These are phyloP conservation scores for Leptobrachium leishanense DNA, from an alignment of 2,113 vertebrate species.

Conservation along the genomic window DNA sequence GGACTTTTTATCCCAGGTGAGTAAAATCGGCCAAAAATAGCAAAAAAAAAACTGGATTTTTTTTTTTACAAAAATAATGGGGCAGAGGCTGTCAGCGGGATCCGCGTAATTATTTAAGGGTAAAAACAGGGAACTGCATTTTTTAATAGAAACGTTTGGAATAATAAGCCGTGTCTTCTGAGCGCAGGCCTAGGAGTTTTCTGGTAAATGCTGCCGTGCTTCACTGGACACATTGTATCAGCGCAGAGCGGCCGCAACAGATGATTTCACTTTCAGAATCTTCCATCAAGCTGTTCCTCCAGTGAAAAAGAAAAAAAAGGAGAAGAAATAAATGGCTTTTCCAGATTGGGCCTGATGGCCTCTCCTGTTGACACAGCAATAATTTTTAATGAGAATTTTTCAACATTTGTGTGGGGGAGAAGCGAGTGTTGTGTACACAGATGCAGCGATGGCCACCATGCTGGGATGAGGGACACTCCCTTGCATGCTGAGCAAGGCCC, in stretches of 20 bases:
- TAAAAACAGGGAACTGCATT: no score
- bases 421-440: conserved; percentile 81
- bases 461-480: conserved; percentile 65
- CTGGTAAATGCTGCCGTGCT: background rate
- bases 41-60: no score
- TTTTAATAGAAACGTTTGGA: no score
- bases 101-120: no score
- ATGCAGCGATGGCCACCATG: conserved; percentile 71
- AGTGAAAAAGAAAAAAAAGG: conserved; percentile 53
- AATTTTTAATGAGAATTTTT: conserved; percentile 83
- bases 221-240: conserved; percentile 46
- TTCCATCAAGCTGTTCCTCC: conserved; percentile 42
- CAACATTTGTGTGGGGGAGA: conserved; percentile 83
- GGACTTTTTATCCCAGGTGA: no score
- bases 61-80: no score
- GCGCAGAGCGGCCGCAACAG: conserved; percentile 57
- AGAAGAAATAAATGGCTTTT: conserved; percentile 61
- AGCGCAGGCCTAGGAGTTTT: background rate
- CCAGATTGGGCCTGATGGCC: conserved; percentile 69
- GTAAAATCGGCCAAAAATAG: no score
- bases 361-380: conserved; percentile 79
- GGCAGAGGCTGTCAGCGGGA: no score
- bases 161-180: background rate
- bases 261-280: conserved; percentile 59
- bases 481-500: conserved; percentile 66